These are phyloP conservation scores for Tinamus major DNA, from an alignment of 2,797 vertebrate genomes.

Conservation along the genomic window DNA sequence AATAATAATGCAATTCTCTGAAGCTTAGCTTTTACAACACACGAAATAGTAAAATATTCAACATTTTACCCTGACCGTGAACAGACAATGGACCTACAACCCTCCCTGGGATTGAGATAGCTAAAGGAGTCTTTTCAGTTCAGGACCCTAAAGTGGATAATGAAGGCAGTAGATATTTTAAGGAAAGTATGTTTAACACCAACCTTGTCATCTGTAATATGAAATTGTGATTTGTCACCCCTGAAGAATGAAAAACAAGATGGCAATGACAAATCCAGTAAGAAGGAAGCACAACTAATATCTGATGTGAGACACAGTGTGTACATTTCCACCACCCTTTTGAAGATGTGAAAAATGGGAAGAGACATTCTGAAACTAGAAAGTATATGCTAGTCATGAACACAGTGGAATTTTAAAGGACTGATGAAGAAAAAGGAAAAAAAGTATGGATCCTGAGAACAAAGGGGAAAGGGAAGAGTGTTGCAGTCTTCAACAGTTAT, in stretches of 20 bases:
- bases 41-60: not conserved
- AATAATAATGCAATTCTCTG: not conserved
- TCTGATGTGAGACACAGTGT: not conserved
- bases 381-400: not conserved
- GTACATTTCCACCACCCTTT: not conserved
- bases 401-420: not conserved
- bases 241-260: not conserved
- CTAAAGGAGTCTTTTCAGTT: not conserved
- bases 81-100: not conserved
- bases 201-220: not conserved
- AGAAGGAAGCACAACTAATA: not conserved
- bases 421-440: not conserved
- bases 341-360: not conserved
- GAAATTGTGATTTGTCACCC: not conserved
- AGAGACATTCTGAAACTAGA: not conserved
- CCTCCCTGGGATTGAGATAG: not conserved
- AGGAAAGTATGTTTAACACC: not conserved
- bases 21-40: not conserved
- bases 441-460: not conserved
- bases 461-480: not conserved
- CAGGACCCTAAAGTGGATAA: not conserved
- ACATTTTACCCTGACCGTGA: not conserved
- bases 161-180: not conserved
- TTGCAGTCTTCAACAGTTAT: not conserved
- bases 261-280: not conserved